Evolutionary conservation across 2,888 invertebrate species (phyloP).

Genomic region (Colostygia pectinataria): DNA sequence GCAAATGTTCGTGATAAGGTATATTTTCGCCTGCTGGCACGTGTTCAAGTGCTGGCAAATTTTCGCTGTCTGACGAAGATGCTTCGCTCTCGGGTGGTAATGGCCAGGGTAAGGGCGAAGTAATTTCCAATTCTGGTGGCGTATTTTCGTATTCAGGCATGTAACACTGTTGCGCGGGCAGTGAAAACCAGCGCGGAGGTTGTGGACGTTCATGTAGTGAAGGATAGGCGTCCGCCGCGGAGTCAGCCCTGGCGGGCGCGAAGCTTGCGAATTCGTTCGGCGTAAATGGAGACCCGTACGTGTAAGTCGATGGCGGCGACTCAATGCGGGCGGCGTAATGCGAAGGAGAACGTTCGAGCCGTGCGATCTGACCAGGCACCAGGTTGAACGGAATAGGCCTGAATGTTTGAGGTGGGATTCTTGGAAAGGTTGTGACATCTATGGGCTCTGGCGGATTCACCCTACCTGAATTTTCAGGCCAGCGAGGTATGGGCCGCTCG

Average conservation of each 20-base stretch:
- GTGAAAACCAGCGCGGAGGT: constrained; percentile 1
- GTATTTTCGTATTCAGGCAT: neutral
- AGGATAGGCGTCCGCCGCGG: neutral
- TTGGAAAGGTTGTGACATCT: neutral
- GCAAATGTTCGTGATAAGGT: no score
- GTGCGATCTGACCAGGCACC: constrained; percentile 4
- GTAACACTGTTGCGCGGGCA: neutral
- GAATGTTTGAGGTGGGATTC: neutral
- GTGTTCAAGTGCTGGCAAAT: neutral
- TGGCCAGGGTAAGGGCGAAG: neutral
- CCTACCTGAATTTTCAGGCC: neutral
- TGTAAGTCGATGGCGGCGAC: no score
- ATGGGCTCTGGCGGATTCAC: neutral
- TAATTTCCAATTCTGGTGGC: neutral
- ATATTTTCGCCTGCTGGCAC: no score
- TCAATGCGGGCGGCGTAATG: neutral
- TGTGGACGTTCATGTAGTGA: neutral
- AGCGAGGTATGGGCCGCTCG: constrained; percentile 1
- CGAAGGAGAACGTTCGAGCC: neutral
- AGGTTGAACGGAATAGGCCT: constrained; percentile 3
- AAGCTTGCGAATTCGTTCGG: neutral
- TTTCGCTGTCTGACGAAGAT: neutral
- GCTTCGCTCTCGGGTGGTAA: neutral
- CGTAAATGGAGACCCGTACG: neutral
- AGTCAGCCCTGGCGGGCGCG: neutral